A percentile compares a stretch with the other conserved stretches of the same genome.
phyloP scores from a whole-genome alignment of 2,888 invertebrate genomes.

The Argyresthia albistria region DNA sequence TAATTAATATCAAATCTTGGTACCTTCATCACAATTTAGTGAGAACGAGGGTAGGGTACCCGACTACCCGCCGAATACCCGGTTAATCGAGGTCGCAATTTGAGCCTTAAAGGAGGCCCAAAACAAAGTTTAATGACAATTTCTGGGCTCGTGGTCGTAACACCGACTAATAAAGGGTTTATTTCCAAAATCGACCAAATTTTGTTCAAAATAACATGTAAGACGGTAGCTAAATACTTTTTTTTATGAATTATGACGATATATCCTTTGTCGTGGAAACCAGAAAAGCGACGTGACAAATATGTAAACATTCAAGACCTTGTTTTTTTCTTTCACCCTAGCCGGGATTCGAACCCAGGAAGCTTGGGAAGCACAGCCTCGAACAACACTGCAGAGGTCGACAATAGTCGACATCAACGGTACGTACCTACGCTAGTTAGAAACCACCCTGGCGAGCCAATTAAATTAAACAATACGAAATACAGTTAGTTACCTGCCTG shows the following conservation, averaged over 20 bases:
- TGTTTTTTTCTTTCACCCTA: too few species aligned
- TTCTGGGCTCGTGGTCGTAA: slow-evolving; percentile 5
- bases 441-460: neutral
- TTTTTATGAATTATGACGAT: too few species aligned
- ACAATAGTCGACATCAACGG: neutral
- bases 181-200: too few species aligned
- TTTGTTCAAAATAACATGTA: too few species aligned
- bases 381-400: neutral
- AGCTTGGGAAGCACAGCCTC: too few species aligned
- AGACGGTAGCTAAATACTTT: too few species aligned
- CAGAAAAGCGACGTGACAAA: too few species aligned
- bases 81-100: slow-evolving; percentile 39
- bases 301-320: too few species aligned
- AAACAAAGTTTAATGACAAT: slow-evolving; percentile 36
- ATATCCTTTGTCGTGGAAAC: too few species aligned
- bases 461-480: neutral
- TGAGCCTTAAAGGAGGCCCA: slow-evolving; percentile 25
- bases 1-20: neutral
- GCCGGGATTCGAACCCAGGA: too few species aligned
- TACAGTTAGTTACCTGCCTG: neutral
- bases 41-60: neutral
- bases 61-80: neutral
- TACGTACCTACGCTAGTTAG: neutral
- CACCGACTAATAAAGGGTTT: neutral
- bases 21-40: neutral